A percentile compares a stretch with the other conserved stretches of the same genome.
phyloP scores from a whole-genome alignment of 2,888 invertebrate species.

The Saturnia japonica region DNA sequence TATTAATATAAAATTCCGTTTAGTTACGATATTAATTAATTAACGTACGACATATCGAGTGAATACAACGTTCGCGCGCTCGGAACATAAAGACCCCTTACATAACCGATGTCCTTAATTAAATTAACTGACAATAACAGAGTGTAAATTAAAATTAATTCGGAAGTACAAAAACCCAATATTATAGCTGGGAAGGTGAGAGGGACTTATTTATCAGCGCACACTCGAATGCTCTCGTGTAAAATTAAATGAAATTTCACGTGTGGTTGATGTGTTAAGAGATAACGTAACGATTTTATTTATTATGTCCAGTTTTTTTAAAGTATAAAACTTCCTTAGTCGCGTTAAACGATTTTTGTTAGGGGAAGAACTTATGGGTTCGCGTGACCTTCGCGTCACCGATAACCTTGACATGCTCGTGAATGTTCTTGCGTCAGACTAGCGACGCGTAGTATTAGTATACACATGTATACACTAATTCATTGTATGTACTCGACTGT shows the following conservation, averaged over 20 bases:
- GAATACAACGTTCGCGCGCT: conserved; percentile 19
- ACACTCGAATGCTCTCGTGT: conserved; percentile 73
- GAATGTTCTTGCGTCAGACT: too few relatives aligned
- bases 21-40: not conserved
- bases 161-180: conserved; percentile 46
- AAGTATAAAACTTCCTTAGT: too few relatives aligned
- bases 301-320: not conserved
- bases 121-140: conserved; percentile 68
- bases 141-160: conserved; percentile 71
- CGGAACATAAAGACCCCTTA: conserved; percentile 21
- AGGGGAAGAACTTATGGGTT: too few relatives aligned
- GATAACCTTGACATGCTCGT: too few relatives aligned
- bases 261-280: conserved; percentile 42
- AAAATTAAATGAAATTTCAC: conserved; percentile 72
- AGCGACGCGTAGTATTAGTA: too few relatives aligned
- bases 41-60: not conserved
- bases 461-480: too few relatives aligned
- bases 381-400: too few relatives aligned
- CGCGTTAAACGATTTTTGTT: too few relatives aligned
- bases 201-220: conserved; percentile 68
- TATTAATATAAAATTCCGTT: not conserved
- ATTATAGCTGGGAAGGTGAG: conserved; percentile 58
- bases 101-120: conserved; percentile 36
- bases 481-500: too few relatives aligned
- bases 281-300: not conserved